Evolutionary conservation across 2,113 vertebrate genomes (phyloP).

Genomic region (Delphinus delphis): DNA sequence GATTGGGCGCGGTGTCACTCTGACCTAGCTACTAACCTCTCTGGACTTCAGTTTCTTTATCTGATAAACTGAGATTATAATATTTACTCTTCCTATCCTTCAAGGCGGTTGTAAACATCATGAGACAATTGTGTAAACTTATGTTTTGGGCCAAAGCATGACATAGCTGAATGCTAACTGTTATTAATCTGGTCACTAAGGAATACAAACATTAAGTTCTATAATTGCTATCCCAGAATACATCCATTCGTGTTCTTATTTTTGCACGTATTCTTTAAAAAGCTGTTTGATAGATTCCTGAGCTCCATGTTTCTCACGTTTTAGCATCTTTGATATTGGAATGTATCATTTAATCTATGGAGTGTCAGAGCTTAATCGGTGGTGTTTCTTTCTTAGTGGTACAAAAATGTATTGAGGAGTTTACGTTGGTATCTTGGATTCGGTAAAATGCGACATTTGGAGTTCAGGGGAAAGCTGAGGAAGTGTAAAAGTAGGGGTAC

Average conservation of each 20-base stretch:
- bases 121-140: background rate
- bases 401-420: background rate
- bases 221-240: background rate
- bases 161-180: background rate
- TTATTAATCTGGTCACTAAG: background rate
- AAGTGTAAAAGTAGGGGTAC: background rate
- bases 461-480: background rate
- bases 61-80: background rate
- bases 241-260: background rate
- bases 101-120: background rate
- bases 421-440: background rate
- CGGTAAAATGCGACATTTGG: background rate
- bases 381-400: background rate
- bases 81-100: background rate
- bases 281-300: background rate
- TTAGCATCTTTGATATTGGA: background rate
- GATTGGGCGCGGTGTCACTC: background rate
- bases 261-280: constrained; percentile 22
- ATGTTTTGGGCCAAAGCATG: background rate
- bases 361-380: background rate
- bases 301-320: background rate
- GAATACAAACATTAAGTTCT: background rate
- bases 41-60: background rate
- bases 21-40: background rate
- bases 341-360: background rate